Base-by-base conservation (phyloP, 2,113 vertebrate species). In the Dunckerocampus dactyliophorus region DNA sequence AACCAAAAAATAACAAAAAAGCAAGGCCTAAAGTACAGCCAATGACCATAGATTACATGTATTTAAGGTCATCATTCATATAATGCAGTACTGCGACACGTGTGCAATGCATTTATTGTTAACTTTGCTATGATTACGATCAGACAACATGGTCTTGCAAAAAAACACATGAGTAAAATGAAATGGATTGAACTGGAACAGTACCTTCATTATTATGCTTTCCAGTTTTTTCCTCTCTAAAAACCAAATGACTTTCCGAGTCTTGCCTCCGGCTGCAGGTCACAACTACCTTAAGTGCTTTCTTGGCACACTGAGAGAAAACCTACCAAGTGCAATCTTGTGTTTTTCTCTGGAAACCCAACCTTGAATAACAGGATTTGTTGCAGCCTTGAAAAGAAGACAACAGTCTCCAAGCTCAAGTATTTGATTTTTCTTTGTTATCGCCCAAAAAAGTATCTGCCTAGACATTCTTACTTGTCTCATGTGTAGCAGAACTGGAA, bases 61-160 rank as follows among this genome's bases (percentile, higher is more conserved):
- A 21, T 21, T 28, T 46, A 17, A 0, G 21, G 54, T 37, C 67
- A 57, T 63, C 59, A 65, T 48, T 31, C 37, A 21, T 6, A 37
- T 54, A 67, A 57, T n/a, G n/a, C n/a, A n/a, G n/a, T n/a, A n/a
- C n/a, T n/a, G n/a, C n/a, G n/a, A n/a, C n/a, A n/a, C n/a, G n/a
- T n/a, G n/a, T n/a, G n/a, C n/a, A n/a, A n/a, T 48, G n/a, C 54
- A 62, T 65, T 45, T 70, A 42, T 46, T 71, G 61, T 55, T 62
- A 48, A 54, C 43, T 71, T 62, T 65, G 47, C 54, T 56, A 59
- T 71, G 86, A 86, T 88, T 81, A 65, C 73, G 63, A 87, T 86
- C 87, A 81, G 58, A 66, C 66, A 39, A 39, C 10, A 22, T 51
- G 47, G 49, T 46, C 78, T 69, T 63, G 43, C 67, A 75, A 67